Evolutionary conservation across 2,888 invertebrate species (phyloP).

Genomic region (Lithophane leautieri): DNA sequence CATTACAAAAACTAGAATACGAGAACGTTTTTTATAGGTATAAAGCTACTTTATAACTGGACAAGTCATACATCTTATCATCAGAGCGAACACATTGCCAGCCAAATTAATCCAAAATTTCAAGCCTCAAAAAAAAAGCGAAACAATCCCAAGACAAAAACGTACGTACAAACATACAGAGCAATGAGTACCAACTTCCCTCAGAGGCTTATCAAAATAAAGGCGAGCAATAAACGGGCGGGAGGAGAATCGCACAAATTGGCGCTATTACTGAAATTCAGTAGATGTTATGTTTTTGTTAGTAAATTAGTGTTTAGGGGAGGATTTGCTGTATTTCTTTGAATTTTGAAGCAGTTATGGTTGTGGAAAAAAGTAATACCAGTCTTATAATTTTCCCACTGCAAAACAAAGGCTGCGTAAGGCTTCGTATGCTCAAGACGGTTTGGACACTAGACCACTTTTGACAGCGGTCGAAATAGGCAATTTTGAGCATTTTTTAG

Average conservation of each 20-base stretch:
- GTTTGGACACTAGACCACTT: too few relatives aligned
- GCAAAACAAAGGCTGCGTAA: too few relatives aligned
- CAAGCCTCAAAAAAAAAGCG: not conserved
- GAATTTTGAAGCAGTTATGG: not conserved
- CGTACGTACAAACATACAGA: conserved; percentile 20
- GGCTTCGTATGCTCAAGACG: too few relatives aligned
- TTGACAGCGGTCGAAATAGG: too few relatives aligned
- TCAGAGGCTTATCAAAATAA: conserved; percentile 66
- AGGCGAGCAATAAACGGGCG: conserved; percentile 60
- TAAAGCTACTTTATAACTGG: not conserved
- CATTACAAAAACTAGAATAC: not conserved
- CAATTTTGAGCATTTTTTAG: too few relatives aligned
- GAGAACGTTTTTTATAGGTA: too few relatives aligned
- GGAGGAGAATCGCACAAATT: conserved; percentile 62
- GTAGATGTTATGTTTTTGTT: conserved; percentile 55
- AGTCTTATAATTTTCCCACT: too few relatives aligned
- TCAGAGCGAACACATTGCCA: not conserved
- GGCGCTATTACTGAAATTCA: conserved; percentile 62
- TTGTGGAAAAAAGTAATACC: not conserved
- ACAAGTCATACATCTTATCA: not conserved
- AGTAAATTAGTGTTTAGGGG: conserved; percentile 45
- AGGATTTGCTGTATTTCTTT: conserved; percentile 22
- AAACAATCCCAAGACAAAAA: not conserved
- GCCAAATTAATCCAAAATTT: too few relatives aligned
- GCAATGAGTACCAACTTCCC: conserved; percentile 60